Evolutionary conservation across 2,888 invertebrate genomes (phyloP).

Genomic region (Melanotus villosus): DNA sequence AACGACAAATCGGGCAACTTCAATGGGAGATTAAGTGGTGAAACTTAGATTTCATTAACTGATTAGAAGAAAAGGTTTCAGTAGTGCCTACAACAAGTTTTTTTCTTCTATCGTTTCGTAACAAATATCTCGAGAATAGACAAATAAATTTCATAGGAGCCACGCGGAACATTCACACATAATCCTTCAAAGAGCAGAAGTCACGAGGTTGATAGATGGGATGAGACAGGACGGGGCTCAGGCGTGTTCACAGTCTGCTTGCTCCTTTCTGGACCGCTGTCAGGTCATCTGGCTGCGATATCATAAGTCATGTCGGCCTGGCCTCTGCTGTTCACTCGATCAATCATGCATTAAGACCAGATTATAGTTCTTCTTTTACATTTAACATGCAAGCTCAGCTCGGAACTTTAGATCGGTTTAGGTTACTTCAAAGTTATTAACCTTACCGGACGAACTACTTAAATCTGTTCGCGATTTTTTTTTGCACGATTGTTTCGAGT

Average conservation of each 20-base stretch:
- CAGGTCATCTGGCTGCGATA: constrained; percentile 46
- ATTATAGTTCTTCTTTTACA: constrained; percentile 45
- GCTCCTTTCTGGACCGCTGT: constrained; percentile 40
- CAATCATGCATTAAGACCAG: constrained; percentile 48
- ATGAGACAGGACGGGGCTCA: constrained; percentile 40
- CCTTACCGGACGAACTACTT: constrained; percentile 26
- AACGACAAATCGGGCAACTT: constrained; percentile 12
- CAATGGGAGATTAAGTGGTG: constrained; percentile 15
- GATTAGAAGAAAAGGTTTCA: constrained; percentile 9
- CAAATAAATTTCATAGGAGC: constrained; percentile 18
- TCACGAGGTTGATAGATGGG: constrained; percentile 33
- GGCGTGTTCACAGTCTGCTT: constrained; percentile 51
- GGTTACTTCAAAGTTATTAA: constrained; percentile 41
- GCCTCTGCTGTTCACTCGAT: constrained; percentile 45
- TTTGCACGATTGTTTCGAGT: not conserved
- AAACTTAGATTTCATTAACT: constrained; percentile 26
- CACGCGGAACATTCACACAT: constrained; percentile 35
- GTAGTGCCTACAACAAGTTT: constrained; percentile 13
- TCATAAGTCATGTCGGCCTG: constrained; percentile 48
- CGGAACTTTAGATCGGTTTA: constrained; percentile 31
- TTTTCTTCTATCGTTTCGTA: not conserved
- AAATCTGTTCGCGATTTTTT: not conserved
- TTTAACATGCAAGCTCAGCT: constrained; percentile 42
- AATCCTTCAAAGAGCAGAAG: constrained; percentile 21
- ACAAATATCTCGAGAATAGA: not conserved